Evolutionary conservation across 2,888 invertebrate species (phyloP).

Genomic region (Odontocerum albicorne): DNA sequence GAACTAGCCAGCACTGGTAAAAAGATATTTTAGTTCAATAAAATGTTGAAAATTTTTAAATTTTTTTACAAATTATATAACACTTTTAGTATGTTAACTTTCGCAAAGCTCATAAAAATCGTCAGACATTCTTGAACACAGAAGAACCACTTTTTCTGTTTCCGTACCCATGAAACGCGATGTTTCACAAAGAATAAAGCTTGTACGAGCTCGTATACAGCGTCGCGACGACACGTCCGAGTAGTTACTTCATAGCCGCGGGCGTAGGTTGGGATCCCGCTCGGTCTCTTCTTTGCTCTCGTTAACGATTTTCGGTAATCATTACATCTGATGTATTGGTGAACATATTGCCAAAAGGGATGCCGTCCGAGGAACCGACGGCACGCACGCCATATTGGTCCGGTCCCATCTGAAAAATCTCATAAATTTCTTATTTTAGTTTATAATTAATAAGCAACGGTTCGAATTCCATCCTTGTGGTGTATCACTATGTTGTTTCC

Average conservation of each 20-base stretch:
- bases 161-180: too few relatives aligned
- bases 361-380: not conserved
- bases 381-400: not conserved
- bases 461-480: not conserved
- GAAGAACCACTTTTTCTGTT: too few relatives aligned
- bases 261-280: not conserved
- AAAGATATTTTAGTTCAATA: too few relatives aligned
- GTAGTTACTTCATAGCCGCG: not conserved
- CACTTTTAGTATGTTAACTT: too few relatives aligned
- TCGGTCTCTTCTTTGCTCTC: slow-evolving; percentile 19
- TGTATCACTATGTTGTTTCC: too few relatives aligned
- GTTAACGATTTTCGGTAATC: slow-evolving; percentile 32
- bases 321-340: slow-evolving; percentile 30
- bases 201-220: too few relatives aligned
- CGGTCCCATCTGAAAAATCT: not conserved
- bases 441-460: slow-evolving; percentile 1
- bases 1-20: too few relatives aligned
- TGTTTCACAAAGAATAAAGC: too few relatives aligned
- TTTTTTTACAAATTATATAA: too few relatives aligned
- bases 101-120: too few relatives aligned
- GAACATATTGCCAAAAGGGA: slow-evolving; percentile 29
- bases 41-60: too few relatives aligned
- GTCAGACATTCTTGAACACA: too few relatives aligned
- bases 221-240: slow-evolving; percentile 2
- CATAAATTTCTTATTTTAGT: slow-evolving; percentile 1